These are phyloP conservation scores for Neoseiulus cucumeris DNA, from an alignment of 1,140 invertebrate genomes.

Conservation along the genomic window DNA sequence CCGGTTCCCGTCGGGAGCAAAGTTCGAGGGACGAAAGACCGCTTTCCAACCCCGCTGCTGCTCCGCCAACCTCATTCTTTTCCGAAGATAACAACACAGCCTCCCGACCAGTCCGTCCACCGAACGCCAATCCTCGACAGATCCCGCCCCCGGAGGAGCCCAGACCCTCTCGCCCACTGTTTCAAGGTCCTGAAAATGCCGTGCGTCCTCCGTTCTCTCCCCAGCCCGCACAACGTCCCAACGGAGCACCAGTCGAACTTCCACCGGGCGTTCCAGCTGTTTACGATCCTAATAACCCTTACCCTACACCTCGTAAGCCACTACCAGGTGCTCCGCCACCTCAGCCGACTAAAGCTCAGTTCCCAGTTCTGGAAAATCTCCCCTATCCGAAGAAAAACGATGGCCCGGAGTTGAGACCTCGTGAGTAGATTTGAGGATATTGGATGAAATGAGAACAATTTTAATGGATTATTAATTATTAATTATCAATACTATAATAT, in stretches of 20 bases:
- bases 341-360: not conserved
- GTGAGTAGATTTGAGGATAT: not conserved
- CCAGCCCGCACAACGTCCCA: not conserved
- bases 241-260: not conserved
- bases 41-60: no score
- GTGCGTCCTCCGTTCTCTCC: not conserved
- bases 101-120: no score
- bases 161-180: no score
- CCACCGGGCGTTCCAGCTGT: not conserved
- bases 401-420: not conserved
- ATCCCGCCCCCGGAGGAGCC: no score
- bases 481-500: not conserved
- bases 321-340: not conserved
- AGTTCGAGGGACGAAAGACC: no score
- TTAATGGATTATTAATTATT: not conserved
- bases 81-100: no score
- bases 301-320: not conserved
- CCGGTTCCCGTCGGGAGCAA: no score
- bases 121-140: no score
- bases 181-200: not conserved
- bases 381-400: not conserved
- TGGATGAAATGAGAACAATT: not conserved
- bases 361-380: not conserved
- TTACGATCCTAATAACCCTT: not conserved
- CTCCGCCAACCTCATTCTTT: no score